Conservation (phyloP, 2,888 invertebrate genomes). For the Clivina fossor region DNA sequence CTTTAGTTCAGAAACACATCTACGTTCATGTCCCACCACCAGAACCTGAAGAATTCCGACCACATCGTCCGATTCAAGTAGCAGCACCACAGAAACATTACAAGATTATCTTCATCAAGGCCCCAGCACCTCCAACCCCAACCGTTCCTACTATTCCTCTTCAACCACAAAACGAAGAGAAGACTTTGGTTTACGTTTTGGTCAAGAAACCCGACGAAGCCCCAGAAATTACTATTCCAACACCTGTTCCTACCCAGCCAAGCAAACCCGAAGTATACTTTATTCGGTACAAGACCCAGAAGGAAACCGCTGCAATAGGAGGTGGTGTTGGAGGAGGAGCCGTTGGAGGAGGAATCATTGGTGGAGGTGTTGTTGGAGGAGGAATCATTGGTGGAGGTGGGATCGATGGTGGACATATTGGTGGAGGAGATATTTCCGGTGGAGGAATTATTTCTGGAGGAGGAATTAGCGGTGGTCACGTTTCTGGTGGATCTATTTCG, state of each 20-base stretch:
- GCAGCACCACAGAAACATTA: conserved; percentile 82
- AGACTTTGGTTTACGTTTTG: conserved; percentile 83
- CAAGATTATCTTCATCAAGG: conserved; percentile 90
- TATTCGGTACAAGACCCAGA: conserved; percentile 79
- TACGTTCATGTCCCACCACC: conserved; percentile 87
- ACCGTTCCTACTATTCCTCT: conserved; percentile 75
- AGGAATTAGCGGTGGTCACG: conserved; percentile 33
- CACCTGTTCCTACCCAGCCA: conserved; percentile 74
- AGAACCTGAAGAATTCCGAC: conserved; percentile 71
- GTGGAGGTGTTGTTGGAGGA: conserved; percentile 32
- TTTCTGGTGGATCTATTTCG: not conserved
- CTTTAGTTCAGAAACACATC: conserved; percentile 78
- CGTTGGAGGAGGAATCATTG: conserved; percentile 34
- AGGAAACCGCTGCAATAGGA: conserved; percentile 55
- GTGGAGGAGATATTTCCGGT: conserved; percentile 45
- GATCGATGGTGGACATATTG: conserved; percentile 39
- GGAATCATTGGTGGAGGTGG: conserved; percentile 46
- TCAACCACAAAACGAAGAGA: conserved; percentile 80
- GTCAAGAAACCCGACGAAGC: conserved; percentile 66
- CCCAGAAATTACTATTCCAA: conserved; percentile 41
- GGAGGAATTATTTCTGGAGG: conserved; percentile 42
- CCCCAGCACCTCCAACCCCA: conserved; percentile 76
- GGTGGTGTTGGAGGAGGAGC: conserved; percentile 43
- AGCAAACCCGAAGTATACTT: conserved; percentile 90
- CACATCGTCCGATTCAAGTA: conserved; percentile 63